Percentiles rank a stretch among this genome's conserved stretches.
These are phyloP conservation scores for Chelidonichthys spinosus DNA, from an alignment of 2,797 vertebrate genomes.

Conservation along the genomic window DNA sequence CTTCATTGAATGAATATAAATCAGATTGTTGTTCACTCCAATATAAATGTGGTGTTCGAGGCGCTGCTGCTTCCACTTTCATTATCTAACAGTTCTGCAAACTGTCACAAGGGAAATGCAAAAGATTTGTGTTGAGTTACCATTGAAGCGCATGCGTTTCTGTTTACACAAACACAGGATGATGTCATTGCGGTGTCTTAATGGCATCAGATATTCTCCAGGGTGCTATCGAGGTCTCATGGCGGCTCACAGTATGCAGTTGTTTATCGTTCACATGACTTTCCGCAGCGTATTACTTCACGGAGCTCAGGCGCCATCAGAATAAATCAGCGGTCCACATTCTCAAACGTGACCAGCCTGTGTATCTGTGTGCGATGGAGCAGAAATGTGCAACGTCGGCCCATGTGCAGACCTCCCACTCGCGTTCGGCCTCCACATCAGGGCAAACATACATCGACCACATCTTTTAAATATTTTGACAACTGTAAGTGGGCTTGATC, in stretches of 20 bases:
- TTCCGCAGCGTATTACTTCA: conserved; percentile 27
- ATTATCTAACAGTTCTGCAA: conserved; percentile 1
- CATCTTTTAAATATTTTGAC: conserved; percentile 53
- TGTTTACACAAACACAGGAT: conserved; percentile 50
- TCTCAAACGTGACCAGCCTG: not conserved
- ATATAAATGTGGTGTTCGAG: not conserved
- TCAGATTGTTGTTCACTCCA: not conserved
- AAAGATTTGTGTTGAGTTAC: not conserved
- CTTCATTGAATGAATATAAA: not conserved
- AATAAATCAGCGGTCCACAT: conserved; percentile 5
- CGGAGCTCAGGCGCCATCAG: conserved; percentile 8
- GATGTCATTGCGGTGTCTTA: conserved; percentile 53
- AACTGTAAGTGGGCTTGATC: conserved; percentile 39
- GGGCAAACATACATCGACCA: not conserved
- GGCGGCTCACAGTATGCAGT: conserved; percentile 36
- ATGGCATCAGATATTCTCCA: conserved; percentile 64
- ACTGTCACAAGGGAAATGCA: conserved; percentile 1
- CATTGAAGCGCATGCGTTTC: conserved; percentile 32
- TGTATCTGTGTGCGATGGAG: not conserved
- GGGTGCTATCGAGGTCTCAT: conserved; percentile 49
- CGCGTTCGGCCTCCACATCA: not conserved
- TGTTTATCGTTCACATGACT: conserved; percentile 38
- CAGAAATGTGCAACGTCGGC: not conserved
- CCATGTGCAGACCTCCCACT: conserved; percentile 54
- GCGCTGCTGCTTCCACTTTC: conserved; percentile 4